These are phyloP conservation scores for Zoanthus solanderi DNA, from an alignment of 92 coral and sea anemone species.

Conservation along the genomic window DNA sequence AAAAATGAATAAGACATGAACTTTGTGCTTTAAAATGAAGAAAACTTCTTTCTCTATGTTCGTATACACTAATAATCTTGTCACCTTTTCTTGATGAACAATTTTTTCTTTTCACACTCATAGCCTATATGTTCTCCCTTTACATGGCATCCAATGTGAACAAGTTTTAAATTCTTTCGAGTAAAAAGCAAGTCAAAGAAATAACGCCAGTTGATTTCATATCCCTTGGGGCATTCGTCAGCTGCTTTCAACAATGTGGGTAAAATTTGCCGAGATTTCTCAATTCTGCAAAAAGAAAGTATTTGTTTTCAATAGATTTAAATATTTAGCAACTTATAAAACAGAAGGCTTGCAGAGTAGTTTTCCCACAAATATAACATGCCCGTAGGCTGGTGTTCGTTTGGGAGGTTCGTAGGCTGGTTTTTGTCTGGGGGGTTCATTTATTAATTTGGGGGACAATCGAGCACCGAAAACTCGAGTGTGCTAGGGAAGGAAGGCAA, in stretches of 20 bases:
- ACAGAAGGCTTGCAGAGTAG: background rate
- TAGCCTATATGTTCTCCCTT: conserved; percentile 89
- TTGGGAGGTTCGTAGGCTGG: too few relatives aligned
- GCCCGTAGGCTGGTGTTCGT: background rate
- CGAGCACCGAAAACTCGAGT: too few relatives aligned
- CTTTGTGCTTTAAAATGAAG: too few relatives aligned
- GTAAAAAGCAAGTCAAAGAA: conserved; percentile 91
- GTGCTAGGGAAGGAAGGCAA: too few relatives aligned
- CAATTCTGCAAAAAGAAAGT: conserved; percentile 75
- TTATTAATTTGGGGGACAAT: too few relatives aligned
- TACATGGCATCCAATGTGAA: conserved; percentile 92
- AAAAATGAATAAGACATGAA: too few relatives aligned
- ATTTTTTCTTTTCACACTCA: conserved; percentile 70
- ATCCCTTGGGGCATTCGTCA: conserved; percentile 80
- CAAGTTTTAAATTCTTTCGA: conserved; percentile 86
- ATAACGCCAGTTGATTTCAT: conserved; percentile 85
- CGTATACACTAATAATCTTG: too few relatives aligned
- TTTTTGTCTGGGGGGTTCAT: too few relatives aligned
- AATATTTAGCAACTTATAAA: background rate
- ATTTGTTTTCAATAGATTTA: too few relatives aligned
- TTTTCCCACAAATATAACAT: background rate
- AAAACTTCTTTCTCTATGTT: too few relatives aligned
- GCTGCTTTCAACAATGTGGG: conserved; percentile 82
- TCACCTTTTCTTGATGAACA: conserved; percentile 53
- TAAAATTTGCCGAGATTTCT: conserved; percentile 90